Percentiles rank a stretch among this genome's conserved stretches.
Conservation (phyloP, 2,888 invertebrate genomes). For the Acronicta psi region DNA sequence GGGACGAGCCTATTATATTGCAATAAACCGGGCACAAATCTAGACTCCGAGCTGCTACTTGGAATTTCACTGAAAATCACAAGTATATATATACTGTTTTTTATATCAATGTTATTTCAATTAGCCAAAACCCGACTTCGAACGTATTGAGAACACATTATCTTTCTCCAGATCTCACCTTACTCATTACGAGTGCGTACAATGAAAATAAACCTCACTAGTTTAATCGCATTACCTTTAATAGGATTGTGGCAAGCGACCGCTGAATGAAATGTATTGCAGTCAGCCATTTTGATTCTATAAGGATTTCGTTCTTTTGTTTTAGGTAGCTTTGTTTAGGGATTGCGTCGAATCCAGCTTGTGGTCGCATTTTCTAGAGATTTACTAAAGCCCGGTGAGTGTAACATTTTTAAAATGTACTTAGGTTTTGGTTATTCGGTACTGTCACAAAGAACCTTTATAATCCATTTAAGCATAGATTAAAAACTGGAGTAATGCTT, state of each 20-base stretch:
- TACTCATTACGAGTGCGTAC: constrained; percentile 15
- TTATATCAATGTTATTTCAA: no score
- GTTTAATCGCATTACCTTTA: constrained; percentile 54
- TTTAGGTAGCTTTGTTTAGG: constrained; percentile 48
- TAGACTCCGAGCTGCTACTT: no score
- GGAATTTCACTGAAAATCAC: no score
- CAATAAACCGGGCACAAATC: no score
- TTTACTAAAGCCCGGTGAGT: constrained; percentile 28
- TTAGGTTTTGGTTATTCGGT: constrained; percentile 17
- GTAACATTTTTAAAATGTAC: constrained; percentile 15
- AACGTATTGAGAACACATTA: constrained; percentile 5
- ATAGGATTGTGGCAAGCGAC: constrained; percentile 52
- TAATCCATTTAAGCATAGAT: background rate
- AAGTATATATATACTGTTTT: no score
- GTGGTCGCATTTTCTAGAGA: constrained; percentile 38
- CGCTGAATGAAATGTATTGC: constrained; percentile 48
- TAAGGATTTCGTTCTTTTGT: constrained; percentile 52
- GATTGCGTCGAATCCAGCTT: constrained; percentile 43
- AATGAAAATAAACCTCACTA: constrained; percentile 52
- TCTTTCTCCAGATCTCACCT: constrained; percentile 14
- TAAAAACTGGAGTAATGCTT: background rate
- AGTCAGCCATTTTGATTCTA: constrained; percentile 42
- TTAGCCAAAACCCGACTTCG: no score
- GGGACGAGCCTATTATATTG: no score
- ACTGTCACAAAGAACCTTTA: background rate